Conservation (phyloP, 2,797 vertebrate genomes). For the Chrosomus eos region DNA sequence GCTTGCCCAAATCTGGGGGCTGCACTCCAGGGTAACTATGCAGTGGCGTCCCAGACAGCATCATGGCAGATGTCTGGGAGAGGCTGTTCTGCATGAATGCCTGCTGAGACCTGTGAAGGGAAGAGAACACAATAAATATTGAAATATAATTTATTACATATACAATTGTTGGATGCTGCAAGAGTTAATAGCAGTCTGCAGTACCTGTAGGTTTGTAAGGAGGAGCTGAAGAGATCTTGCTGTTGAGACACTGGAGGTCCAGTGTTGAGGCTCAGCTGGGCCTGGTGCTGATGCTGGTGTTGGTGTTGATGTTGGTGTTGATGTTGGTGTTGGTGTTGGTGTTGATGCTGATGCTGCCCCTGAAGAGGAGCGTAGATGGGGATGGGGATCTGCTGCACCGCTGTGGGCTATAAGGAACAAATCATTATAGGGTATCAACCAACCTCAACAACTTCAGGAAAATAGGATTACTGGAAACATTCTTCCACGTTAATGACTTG, state of each 20-base stretch:
- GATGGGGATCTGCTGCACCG: slow-evolving; percentile 97
- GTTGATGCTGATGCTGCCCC: slow-evolving; percentile 82
- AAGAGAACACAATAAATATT: neutral
- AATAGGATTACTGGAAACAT: neutral
- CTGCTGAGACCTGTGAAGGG: slow-evolving; percentile 88
- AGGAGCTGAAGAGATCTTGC: slow-evolving; percentile 94
- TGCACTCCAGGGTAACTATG: slow-evolving; percentile 95
- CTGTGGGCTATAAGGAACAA: slow-evolving; percentile 79
- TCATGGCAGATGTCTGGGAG: slow-evolving; percentile 92
- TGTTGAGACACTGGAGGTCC: slow-evolving; percentile 94
- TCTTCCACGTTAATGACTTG: neutral
- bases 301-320: slow-evolving; percentile 55
- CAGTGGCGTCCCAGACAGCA: slow-evolving; percentile 93
- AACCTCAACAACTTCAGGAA: neutral
- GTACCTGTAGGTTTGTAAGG: slow-evolving; percentile 94
- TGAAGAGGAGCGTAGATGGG: slow-evolving; percentile 97
- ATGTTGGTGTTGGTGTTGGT: slow-evolving; percentile 59
- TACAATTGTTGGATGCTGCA: neutral
- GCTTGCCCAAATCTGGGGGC: slow-evolving; percentile 94
- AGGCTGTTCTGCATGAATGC: slow-evolving; percentile 96
- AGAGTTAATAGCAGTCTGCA: neutral
- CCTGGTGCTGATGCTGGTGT: slow-evolving; percentile 86
- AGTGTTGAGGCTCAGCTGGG: slow-evolving; percentile 88
- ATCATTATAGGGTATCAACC: neutral
- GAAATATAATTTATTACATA: neutral